Evolutionary conservation across 2,113 vertebrate genomes (phyloP).

Genomic region (Malurus melanocephalus): DNA sequence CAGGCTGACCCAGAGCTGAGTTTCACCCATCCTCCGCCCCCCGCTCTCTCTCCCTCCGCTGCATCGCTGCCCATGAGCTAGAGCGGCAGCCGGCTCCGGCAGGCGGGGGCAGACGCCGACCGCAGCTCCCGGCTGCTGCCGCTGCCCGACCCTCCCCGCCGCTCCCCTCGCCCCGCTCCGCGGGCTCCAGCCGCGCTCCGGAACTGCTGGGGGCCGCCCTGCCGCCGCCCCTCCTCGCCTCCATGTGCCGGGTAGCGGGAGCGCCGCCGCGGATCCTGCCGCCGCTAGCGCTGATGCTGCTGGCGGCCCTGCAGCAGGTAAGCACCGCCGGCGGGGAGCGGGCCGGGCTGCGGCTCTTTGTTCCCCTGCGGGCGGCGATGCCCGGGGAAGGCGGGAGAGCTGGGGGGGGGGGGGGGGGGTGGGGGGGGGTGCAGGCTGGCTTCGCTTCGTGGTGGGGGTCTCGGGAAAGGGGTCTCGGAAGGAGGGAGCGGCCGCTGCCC

Average conservation of each 20-base stretch:
- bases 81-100: conserved; percentile 7
- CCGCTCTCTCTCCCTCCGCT: neutral
- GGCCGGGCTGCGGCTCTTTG: conserved; percentile 70
- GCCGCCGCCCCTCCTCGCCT: conserved; percentile 68
- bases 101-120: conserved; percentile 25
- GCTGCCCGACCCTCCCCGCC: neutral
- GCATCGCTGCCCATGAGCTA: conserved; percentile 52
- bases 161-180: neutral
- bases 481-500: neutral
- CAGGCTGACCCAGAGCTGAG: conserved; percentile 39
- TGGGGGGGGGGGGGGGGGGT: rapidly evolving
- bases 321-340: conserved; percentile 20
- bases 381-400: neutral
- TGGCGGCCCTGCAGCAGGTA: conserved; percentile 75
- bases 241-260: conserved; percentile 76
- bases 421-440: too few relatives aligned
- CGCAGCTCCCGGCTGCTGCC: neutral
- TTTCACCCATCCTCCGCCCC: conserved; percentile 30
- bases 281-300: conserved; percentile 71
- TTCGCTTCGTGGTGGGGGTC: neutral
- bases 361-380: conserved; percentile 65
- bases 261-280: conserved; percentile 72
- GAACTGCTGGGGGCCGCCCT: conserved; percentile 57
- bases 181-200: conserved; percentile 26
- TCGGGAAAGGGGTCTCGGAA: neutral